Evolutionary conservation across 1,140 invertebrate genomes (phyloP).

Genomic region (Hycleus cichorii): DNA sequence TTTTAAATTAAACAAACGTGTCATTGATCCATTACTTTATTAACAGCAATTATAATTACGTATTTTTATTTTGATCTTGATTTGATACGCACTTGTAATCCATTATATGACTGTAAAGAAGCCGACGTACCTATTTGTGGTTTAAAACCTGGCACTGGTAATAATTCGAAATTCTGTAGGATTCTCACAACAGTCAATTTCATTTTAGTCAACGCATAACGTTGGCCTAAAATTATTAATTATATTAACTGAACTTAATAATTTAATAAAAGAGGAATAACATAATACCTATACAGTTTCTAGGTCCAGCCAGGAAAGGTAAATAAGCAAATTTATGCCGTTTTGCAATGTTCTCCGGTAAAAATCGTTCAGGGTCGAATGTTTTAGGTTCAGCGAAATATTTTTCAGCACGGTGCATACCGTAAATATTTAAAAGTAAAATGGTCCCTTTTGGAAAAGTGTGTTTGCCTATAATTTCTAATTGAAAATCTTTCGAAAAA

Average conservation of each 20-base stretch:
- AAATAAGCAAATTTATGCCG: constrained; percentile 49
- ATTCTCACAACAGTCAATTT: constrained; percentile 42
- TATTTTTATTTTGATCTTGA: not conserved
- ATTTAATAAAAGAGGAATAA: not conserved
- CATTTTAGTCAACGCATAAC: constrained; percentile 43
- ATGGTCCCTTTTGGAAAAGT: constrained; percentile 36
- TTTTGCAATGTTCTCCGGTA: constrained; percentile 44
- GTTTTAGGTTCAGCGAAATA: constrained; percentile 54
- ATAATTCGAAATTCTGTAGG: constrained; percentile 30
- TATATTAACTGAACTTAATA: not conserved
- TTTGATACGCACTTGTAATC: constrained; percentile 9
- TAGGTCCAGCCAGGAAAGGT: constrained; percentile 57
- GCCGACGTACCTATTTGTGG: constrained; percentile 17
- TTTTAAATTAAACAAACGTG: no score
- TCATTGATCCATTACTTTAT: no score
- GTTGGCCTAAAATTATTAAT: constrained; percentile 36
- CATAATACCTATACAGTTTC: constrained; percentile 53
- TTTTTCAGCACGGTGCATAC: constrained; percentile 52
- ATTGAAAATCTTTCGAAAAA: no score
- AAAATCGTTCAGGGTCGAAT: constrained; percentile 63
- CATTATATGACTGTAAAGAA: constrained; percentile 28
- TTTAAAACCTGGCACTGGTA: constrained; percentile 18
- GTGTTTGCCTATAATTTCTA: no score
- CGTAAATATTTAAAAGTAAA: constrained; percentile 31
- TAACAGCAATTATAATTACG: not conserved